A percentile compares a stretch with the other conserved stretches of the same genome.
Evolutionary conservation across 2,888 invertebrate species (phyloP).

Genomic region (Spodoptera exigua): DNA sequence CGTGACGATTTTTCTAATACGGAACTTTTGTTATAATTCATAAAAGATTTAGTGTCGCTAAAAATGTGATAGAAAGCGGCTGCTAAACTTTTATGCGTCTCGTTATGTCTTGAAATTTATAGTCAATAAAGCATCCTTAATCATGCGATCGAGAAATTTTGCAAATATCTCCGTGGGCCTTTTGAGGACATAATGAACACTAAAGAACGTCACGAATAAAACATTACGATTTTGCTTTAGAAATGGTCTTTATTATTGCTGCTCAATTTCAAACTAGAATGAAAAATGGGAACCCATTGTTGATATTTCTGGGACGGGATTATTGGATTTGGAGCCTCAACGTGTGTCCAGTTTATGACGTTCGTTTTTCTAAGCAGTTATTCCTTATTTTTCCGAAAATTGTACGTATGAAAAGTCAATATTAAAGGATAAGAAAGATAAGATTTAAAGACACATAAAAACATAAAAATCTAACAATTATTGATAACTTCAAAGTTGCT

Average conservation of each 20-base stretch:
- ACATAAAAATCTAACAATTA: no score
- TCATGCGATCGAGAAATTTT: slow-evolving; percentile 45
- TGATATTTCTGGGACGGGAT: neutral
- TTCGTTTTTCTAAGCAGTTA: no score
- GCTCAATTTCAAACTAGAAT: no score
- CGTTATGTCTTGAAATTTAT: slow-evolving; percentile 50
- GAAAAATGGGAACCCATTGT: neutral
- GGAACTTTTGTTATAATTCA: slow-evolving; percentile 80
- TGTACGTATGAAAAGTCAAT: no score
- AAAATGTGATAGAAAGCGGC: slow-evolving; percentile 49
- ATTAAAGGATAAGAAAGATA: no score
- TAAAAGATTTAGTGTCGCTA: slow-evolving; percentile 71
- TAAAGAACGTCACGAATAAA: slow-evolving; percentile 1
- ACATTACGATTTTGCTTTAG: neutral
- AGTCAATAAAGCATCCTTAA: slow-evolving; percentile 50
- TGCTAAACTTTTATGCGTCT: slow-evolving; percentile 55
- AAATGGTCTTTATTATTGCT: neutral
- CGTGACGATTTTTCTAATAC: slow-evolving; percentile 82
- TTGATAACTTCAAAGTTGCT: no score
- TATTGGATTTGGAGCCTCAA: neutral
- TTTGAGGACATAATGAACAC: slow-evolving; percentile 12
- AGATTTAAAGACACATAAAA: no score
- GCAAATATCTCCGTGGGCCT: slow-evolving; percentile 40
- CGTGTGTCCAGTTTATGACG: no score
- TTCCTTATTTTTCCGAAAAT: neutral